Percentiles rank a stretch among this genome's conserved stretches.
Conservation (phyloP, 37 sponge, comb jelly and placozoan genomes). For the Petrosia ficiformis region DNA sequence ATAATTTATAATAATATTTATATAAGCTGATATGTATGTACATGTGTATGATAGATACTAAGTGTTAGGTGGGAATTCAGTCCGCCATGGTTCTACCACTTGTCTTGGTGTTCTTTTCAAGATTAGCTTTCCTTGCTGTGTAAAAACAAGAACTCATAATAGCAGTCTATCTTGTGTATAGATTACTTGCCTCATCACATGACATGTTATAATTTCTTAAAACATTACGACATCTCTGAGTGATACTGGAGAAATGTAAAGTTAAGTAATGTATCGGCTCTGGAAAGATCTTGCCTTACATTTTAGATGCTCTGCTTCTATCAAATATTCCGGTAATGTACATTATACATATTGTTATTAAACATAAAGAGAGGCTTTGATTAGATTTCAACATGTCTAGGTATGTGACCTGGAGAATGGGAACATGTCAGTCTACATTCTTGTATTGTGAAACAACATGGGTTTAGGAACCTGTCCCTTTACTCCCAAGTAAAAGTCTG, state of each 20-base stretch:
- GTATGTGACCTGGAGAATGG: too few species aligned
- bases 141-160: not conserved
- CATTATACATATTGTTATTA: too few species aligned
- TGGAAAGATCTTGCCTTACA: conserved; percentile 33
- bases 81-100: too few species aligned
- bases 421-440: too few species aligned
- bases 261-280: not conserved
- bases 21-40: not conserved
- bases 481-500: not conserved
- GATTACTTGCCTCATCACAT: conserved; percentile 76
- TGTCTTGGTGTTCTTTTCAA: conserved; percentile 43
- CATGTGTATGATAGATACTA: too few species aligned
- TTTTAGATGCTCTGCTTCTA: conserved; percentile 44
- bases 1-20: not conserved
- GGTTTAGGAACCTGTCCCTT: conserved; percentile 22
- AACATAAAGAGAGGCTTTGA: too few species aligned
- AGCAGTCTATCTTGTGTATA: too few species aligned
- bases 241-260: conserved; percentile 31
- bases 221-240: conserved; percentile 49
- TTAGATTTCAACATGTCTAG: too few species aligned
- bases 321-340: conserved; percentile 63
- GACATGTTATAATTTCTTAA: conserved; percentile 83
- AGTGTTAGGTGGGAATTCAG: too few species aligned
- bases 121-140: conserved; percentile 75
- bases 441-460: too few species aligned